Evolutionary conservation across 2,888 invertebrate genomes (phyloP), one percentile per base, ranked within the genome.

Genomic region (Rhamnusium bicolor): DNA sequence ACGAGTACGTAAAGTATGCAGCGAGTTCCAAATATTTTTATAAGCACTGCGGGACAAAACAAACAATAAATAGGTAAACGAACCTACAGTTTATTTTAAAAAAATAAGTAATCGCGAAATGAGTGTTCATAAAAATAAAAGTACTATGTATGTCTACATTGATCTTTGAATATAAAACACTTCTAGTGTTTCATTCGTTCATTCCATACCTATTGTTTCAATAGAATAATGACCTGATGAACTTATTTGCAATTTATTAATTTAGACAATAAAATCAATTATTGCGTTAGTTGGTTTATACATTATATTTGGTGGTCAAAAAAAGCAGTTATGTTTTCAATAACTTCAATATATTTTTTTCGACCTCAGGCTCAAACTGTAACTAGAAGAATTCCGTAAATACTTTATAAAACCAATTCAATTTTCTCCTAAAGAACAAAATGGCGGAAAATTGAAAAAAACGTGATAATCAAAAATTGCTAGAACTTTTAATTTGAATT

Each of bases 211-310:
- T 29, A 58, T 16, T 63, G 18, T 40, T 54, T 65, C 32, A 65
- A 65, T 65, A 65, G 53, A 53, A 65, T 65, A 65, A 65, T 65
- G 32, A 65, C 65, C 32, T 29, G 24, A 2, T 49, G 32, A 54
- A 53, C 10, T 19, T 65, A 53, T 53, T 53, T 65, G 53, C 63
- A 65, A 65, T 65, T 65, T 65, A 65, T 65, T 65, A 65, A 65
- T 65, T 65, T 65, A 65, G 29, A 29, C 63, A 65, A 65, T 65
- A 29, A 18, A 29, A 10, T 16, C 27, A 27, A 12, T 14, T 51
- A 29, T 46, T 61, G 29, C 12, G 51, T 65, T 12, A 18, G 53
- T 32, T 18, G 16, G 4, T 62, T 8, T 47, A 14, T 21, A 16
- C 12, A n/a, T n/a, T n/a, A n/a, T n/a, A n/a, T n/a, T n/a, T n/a